Evolutionary conservation across 2,113 vertebrate genomes (phyloP).

Genomic region (Hiodon alosoides): DNA sequence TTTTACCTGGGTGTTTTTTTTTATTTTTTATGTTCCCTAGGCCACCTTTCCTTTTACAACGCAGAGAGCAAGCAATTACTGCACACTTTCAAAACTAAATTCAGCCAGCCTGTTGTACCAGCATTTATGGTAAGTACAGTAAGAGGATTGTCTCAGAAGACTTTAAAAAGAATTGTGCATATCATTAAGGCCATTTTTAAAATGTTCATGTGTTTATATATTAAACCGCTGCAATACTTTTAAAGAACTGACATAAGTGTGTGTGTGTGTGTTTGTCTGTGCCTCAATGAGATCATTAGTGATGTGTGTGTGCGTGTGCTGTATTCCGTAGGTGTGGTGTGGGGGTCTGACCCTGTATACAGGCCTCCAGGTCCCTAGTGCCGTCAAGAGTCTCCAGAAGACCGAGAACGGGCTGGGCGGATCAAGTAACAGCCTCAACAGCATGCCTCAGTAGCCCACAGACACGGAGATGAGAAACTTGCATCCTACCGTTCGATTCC

Average conservation of each 20-base stretch:
- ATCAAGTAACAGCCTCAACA: slow-evolving; percentile 72
- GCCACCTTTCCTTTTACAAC: slow-evolving; percentile 83
- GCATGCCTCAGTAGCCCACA: slow-evolving; percentile 57
- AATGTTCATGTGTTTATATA: too few relatives aligned
- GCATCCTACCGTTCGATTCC: slow-evolving; percentile 1
- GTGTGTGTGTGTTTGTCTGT: background rate
- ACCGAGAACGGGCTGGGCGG: slow-evolving; percentile 68
- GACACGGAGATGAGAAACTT: background rate
- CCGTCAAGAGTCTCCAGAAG: slow-evolving; percentile 75
- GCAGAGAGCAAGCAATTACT: slow-evolving; percentile 76
- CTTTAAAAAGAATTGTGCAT: background rate
- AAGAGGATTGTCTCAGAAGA: background rate
- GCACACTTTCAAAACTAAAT: slow-evolving; percentile 83
- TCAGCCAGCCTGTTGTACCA: slow-evolving; percentile 80
- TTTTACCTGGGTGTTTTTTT: slow-evolving; percentile 3
- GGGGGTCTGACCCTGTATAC: slow-evolving; percentile 77
- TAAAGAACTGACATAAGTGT: background rate
- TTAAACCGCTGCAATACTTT: too few relatives aligned
- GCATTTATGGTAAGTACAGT: slow-evolving; percentile 81
- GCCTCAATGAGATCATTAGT: background rate
- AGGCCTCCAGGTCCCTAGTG: slow-evolving; percentile 85
- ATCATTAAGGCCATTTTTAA: background rate
- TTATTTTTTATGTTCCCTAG: slow-evolving; percentile 49
- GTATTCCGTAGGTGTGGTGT: slow-evolving; percentile 76
- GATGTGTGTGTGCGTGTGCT: background rate